Base-by-base conservation (phyloP, 2,113 vertebrate genomes). In the Oryzias javanicus region DNA sequence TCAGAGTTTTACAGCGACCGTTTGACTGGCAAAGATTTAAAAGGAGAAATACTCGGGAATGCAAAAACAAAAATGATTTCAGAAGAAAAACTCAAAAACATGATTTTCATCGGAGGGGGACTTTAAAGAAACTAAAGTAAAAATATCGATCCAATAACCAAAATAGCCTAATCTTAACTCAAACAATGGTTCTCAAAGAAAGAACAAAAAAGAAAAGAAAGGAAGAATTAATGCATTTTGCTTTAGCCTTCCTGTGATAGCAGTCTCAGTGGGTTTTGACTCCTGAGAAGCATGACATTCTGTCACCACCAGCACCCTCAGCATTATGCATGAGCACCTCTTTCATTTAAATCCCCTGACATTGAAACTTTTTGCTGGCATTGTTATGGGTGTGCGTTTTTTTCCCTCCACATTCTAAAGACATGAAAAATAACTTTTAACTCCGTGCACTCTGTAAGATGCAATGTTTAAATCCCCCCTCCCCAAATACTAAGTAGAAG, bases 271-370 rank as follows among this genome's bases (percentile, higher is more conserved):
- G 67, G 70, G 63, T 57, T 71, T 55, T 57, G 57, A 73, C 49
- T 80, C 77, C 63, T 66, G 66, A 76, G 65, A 62, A 74, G 66
- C 61, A 41, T 76, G 81, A 86, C 86, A 75, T 73, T 55, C 81
- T 75, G 72, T 83, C 80, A 82, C 79, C 77, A 69, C 49, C n/a
- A 12, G 57, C 53, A 60, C 47, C 61, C 60, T 78, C 53, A 59
- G 68, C 60, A 72, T 65, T 76, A 79, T 78, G 64, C 74, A 85
- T 73, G 55, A 83, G 44, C 27, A 51, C n/a, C 42, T 52, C 53
- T 54, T 59, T 57, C 46, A 75, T 73, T 70, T 44, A 42, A 70
- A 80, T 72, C 41, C 20, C 52, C 17, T 25, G 44, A 63, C 50
- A 62, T 0, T 45, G 16, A 42, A 52, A 49, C 18, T 55, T 40